Conservation (phyloP, 2,797 vertebrate species). For the Ctenopoma multispine region DNA sequence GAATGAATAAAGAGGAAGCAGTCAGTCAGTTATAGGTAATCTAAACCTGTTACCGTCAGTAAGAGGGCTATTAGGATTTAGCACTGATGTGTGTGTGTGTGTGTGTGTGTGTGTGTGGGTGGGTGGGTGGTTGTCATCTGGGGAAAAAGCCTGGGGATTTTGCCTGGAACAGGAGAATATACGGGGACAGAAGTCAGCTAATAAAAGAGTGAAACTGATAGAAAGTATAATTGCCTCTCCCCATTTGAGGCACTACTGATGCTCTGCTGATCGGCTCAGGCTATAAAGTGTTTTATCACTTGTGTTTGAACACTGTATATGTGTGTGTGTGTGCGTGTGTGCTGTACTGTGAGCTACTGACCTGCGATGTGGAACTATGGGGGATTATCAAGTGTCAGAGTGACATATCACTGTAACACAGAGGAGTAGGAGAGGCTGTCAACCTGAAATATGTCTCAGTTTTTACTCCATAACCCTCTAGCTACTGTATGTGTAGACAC, state of each 20-base stretch:
- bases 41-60: slow-evolving; percentile 56
- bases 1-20: slow-evolving; percentile 65
- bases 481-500: slow-evolving; percentile 35
- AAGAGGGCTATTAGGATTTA: slow-evolving; percentile 53
- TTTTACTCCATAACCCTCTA: slow-evolving; percentile 65
- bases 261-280: slow-evolving; percentile 42
- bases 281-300: slow-evolving; percentile 52
- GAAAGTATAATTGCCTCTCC: slow-evolving; percentile 61
- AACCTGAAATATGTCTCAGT: slow-evolving; percentile 76
- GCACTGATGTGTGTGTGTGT: slow-evolving; percentile 7
- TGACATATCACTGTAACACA: slow-evolving; percentile 74
- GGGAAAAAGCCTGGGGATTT: slow-evolving; percentile 33
- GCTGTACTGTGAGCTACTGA: slow-evolving; percentile 48
- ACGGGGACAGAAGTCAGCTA: slow-evolving; percentile 33
- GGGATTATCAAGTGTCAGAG: slow-evolving; percentile 79
- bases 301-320: slow-evolving; percentile 41
- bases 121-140: slow-evolving; percentile 15
- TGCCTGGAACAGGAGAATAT: slow-evolving; percentile 24
- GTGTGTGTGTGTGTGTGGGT: slow-evolving; percentile 18
- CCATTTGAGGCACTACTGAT: slow-evolving; percentile 39
- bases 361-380: slow-evolving; percentile 70
- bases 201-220: slow-evolving; percentile 58
- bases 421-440: slow-evolving; percentile 68
- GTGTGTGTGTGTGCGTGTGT: slow-evolving; percentile 26
- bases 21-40: slow-evolving; percentile 64